Percentiles rank a stretch among this genome's conserved stretches.
Conservation (phyloP, 2,797 vertebrate genomes). For the Melanotaenia nigrans region DNA sequence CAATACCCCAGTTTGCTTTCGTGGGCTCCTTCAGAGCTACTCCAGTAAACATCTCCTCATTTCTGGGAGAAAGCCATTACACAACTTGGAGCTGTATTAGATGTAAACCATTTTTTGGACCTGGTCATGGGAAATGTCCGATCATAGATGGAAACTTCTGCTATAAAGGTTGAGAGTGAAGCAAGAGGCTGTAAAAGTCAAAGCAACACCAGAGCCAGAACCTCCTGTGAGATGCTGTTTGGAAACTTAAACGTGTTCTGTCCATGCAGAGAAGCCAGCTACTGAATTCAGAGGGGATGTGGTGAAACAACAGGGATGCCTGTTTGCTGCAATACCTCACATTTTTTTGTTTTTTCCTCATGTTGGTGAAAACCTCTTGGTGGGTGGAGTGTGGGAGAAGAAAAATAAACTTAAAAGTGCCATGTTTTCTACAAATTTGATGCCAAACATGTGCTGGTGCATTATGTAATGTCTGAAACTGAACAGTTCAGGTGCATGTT, state of each 20-base stretch:
- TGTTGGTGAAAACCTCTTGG: slow-evolving; percentile 26
- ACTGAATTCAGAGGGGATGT: slow-evolving; percentile 51
- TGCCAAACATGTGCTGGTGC: slow-evolving; percentile 22
- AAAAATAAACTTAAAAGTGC: slow-evolving; percentile 51
- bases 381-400: slow-evolving; percentile 55
- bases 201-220: slow-evolving; percentile 42
- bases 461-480: slow-evolving; percentile 42
- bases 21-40: slow-evolving; percentile 4
- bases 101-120: slow-evolving; percentile 65
- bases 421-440: slow-evolving; percentile 49
- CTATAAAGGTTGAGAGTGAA: slow-evolving; percentile 52
- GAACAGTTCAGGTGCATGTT: slow-evolving; percentile 7
- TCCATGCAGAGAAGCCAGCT: slow-evolving; percentile 19
- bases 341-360: slow-evolving; percentile 1
- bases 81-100: slow-evolving; percentile 49
- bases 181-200: slow-evolving; percentile 48
- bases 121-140: slow-evolving; percentile 66
- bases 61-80: slow-evolving; percentile 41
- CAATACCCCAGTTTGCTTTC: not conserved
- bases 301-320: slow-evolving; percentile 51
- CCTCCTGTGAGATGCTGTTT: slow-evolving; percentile 46
- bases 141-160: slow-evolving; percentile 80
- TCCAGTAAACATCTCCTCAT: slow-evolving; percentile 42
- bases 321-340: slow-evolving; percentile 56
- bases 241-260: slow-evolving; percentile 49